A percentile compares a stretch with the other conserved stretches of the same genome.
Conservation (phyloP, 1,140 invertebrate species). For the Ephestia elutella region DNA sequence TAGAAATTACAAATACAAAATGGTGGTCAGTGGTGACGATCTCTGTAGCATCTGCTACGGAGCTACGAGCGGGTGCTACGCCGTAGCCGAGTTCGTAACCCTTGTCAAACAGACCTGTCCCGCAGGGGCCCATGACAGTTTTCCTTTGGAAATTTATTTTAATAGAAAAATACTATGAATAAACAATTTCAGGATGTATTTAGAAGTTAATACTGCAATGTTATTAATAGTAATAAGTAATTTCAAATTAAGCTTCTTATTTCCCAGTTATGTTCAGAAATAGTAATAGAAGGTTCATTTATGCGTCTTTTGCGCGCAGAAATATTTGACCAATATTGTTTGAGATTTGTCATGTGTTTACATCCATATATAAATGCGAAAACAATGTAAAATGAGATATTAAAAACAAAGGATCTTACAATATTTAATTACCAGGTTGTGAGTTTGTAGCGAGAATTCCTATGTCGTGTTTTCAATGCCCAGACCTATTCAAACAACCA, state of each 20-base stretch:
- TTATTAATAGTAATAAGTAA: background rate
- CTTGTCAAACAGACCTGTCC: conserved; percentile 3
- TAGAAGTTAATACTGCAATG: background rate
- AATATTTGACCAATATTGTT: no score
- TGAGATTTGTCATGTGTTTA: no score
- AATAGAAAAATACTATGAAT: background rate
- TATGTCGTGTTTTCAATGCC: no score
- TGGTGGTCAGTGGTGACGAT: background rate
- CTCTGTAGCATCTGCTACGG: background rate
- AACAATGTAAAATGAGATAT: no score
- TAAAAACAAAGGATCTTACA: no score
- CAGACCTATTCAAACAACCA: no score
- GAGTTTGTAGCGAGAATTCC: no score
- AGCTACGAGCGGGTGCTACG: background rate
- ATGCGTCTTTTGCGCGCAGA: no score
- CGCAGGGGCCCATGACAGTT: conserved; percentile 1
- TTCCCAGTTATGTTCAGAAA: background rate
- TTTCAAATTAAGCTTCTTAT: no score
- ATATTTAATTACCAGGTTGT: no score
- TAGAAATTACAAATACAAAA: no score
- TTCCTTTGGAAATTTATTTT: conserved; percentile 1
- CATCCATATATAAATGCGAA: no score
- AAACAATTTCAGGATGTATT: background rate
- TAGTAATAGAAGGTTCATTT: background rate
- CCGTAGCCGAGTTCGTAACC: background rate